Percentiles rank a stretch among this genome's conserved stretches.
Evolutionary conservation across 2,113 vertebrate species (phyloP).

Genomic region (Heptranchias perlo): DNA sequence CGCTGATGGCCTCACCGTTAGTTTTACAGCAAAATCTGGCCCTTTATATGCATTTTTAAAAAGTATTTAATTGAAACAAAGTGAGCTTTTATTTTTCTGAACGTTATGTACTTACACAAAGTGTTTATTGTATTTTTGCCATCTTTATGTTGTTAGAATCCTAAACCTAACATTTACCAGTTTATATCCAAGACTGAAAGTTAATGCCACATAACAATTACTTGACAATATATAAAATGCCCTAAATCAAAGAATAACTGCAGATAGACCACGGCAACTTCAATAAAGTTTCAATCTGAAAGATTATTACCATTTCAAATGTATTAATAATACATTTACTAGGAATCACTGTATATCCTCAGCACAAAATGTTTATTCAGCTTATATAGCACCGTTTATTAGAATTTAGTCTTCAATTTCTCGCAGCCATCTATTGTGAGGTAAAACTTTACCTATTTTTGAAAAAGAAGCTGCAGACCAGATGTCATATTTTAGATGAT

Average conservation of each 20-base stretch:
- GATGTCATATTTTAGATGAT: neutral
- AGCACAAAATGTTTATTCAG: neutral
- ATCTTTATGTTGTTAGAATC: neutral
- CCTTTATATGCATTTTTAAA: too few relatives aligned
- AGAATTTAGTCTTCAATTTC: neutral
- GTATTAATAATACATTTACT: neutral
- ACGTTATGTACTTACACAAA: neutral
- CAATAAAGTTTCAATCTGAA: neutral
- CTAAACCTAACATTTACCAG: neutral
- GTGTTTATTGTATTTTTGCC: neutral
- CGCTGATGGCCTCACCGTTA: too few relatives aligned
- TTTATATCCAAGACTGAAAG: neutral
- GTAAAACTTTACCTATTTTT: neutral
- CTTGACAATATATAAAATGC: neutral
- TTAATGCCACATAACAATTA: neutral
- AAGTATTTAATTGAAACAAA: too few relatives aligned
- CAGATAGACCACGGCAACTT: neutral
- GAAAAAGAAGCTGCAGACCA: neutral
- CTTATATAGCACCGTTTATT: neutral
- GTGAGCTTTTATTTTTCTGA: neutral
- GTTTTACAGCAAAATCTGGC: too few relatives aligned
- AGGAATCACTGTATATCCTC: neutral
- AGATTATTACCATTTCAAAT: neutral
- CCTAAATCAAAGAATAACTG: slow-evolving; percentile 3
- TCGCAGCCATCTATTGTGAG: neutral